These are phyloP conservation scores for Xanthorhoe designata DNA, from an alignment of 2,888 invertebrate species.

Conservation along the genomic window DNA sequence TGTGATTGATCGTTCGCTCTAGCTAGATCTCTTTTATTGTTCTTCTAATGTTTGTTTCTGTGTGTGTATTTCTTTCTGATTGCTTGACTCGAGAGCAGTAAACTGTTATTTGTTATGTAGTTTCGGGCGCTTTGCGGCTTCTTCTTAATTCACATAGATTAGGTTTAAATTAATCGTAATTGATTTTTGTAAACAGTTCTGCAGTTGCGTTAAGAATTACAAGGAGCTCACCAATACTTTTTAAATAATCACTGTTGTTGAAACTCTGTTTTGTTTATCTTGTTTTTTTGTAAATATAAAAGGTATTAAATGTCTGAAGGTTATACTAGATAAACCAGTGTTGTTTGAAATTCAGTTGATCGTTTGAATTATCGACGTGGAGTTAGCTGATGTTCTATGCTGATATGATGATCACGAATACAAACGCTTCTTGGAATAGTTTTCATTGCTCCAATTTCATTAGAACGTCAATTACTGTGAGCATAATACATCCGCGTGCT, in stretches of 20 bases:
- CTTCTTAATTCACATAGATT: slow-evolving; percentile 56
- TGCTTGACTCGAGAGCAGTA: slow-evolving; percentile 41
- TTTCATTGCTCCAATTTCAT: slow-evolving; percentile 54
- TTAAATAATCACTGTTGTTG: slow-evolving; percentile 5
- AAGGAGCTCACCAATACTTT: background rate
- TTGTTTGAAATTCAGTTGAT: slow-evolving; percentile 25
- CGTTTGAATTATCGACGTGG: slow-evolving; percentile 35
- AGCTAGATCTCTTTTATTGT: slow-evolving; percentile 10
- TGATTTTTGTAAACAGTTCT: slow-evolving; percentile 48
- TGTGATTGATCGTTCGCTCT: slow-evolving; percentile 33
- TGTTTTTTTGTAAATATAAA: background rate
- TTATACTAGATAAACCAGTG: slow-evolving; percentile 28
- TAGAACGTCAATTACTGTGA: slow-evolving; percentile 45
- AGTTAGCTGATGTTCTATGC: slow-evolving; percentile 41
- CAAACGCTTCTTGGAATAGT: slow-evolving; percentile 43
- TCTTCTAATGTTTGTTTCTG: slow-evolving; percentile 34
- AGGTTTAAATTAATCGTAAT: slow-evolving; percentile 61
- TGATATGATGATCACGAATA: slow-evolving; percentile 45
- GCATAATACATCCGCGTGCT: slow-evolving; percentile 49
- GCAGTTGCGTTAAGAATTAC: background rate
- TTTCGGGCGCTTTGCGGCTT: slow-evolving; percentile 43
- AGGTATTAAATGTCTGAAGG: slow-evolving; percentile 21
- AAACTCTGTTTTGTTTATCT: slow-evolving; percentile 8
- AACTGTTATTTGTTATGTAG: slow-evolving; percentile 55
- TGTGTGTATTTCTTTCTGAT: slow-evolving; percentile 34